Percentiles rank a stretch among this genome's conserved stretches.
Conservation (phyloP, 2,888 invertebrate genomes). For the Operophtera brumata region DNA sequence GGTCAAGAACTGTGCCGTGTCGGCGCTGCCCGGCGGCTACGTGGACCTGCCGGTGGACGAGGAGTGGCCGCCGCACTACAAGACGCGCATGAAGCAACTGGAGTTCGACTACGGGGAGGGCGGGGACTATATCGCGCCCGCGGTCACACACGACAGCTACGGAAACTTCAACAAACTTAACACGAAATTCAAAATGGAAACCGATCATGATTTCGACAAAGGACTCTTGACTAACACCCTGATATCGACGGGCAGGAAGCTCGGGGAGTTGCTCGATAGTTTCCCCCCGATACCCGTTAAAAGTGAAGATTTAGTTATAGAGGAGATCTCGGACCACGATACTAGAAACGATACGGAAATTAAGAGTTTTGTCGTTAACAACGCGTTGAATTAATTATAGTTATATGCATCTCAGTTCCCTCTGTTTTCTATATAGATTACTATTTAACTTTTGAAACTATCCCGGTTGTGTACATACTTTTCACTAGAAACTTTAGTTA, state of each 20-base stretch:
- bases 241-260: conserved; percentile 62
- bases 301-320: conserved; percentile 66
- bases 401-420: conserved; percentile 21
- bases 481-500: too few relatives aligned
- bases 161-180: conserved; percentile 57
- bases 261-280: conserved; percentile 64
- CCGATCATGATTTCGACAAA: conserved; percentile 40
- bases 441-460: too few relatives aligned
- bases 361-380: conserved; percentile 68
- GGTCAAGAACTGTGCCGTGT: conserved; percentile 56
- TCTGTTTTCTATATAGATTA: conserved; percentile 19
- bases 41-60: conserved; percentile 81
- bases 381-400: conserved; percentile 48
- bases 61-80: conserved; percentile 80
- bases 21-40: conserved; percentile 66
- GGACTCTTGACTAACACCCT: conserved; percentile 59
- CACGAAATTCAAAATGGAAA: conserved; percentile 49
- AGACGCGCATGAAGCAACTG: conserved; percentile 71
- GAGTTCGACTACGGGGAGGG: conserved; percentile 71
- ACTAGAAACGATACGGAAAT: conserved; percentile 63
- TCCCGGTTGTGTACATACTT: too few relatives aligned
- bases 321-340: conserved; percentile 68
- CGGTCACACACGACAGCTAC: conserved; percentile 70
- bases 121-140: conserved; percentile 62
- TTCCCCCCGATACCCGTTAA: conserved; percentile 67